Percentiles rank a stretch among this genome's conserved stretches.
These are phyloP conservation scores for Sebastes miniatus DNA, from an alignment of 2,797 vertebrate genomes.

Conservation along the genomic window DNA sequence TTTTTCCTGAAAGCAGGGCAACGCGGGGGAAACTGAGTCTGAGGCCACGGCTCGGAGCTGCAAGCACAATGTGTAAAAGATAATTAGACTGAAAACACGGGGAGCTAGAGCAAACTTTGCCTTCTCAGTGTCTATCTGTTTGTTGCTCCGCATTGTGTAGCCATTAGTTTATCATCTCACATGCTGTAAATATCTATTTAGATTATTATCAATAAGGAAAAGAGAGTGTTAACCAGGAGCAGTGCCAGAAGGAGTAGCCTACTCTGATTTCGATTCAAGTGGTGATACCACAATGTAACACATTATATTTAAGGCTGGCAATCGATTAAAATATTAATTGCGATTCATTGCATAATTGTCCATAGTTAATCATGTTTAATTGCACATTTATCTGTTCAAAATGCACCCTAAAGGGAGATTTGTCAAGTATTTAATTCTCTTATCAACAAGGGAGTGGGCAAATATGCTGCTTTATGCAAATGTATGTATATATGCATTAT, in stretches of 20 bases:
- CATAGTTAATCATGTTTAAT: too few species aligned
- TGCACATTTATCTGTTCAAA: too few species aligned
- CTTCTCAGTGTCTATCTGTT: not conserved
- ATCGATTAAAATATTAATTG: too few species aligned
- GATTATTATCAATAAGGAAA: not conserved
- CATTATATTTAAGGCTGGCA: too few species aligned
- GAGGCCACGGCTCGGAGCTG: not conserved
- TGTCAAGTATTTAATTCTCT: too few species aligned
- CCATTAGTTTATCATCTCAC: not conserved
- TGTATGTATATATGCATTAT: too few species aligned
- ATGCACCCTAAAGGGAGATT: too few species aligned
- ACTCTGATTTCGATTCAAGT: not conserved
- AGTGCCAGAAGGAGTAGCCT: not conserved
- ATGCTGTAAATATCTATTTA: not conserved
- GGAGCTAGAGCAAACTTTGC: not conserved
- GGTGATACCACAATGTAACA: too few species aligned
- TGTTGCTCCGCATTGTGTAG: not conserved
- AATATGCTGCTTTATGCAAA: too few species aligned
- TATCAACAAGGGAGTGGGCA: too few species aligned
- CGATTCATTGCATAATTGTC: too few species aligned
- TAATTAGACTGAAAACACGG: not conserved
- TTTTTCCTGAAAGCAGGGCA: slow-evolving; percentile 1
- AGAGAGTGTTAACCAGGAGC: not conserved
- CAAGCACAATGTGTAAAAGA: not conserved
- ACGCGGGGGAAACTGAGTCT: not conserved